A percentile compares a stretch with the other conserved stretches of the same genome.
These are phyloP conservation scores for Rhadina sibilatrix DNA, from an alignment of 2,113 vertebrate species.

Conservation along the genomic window DNA sequence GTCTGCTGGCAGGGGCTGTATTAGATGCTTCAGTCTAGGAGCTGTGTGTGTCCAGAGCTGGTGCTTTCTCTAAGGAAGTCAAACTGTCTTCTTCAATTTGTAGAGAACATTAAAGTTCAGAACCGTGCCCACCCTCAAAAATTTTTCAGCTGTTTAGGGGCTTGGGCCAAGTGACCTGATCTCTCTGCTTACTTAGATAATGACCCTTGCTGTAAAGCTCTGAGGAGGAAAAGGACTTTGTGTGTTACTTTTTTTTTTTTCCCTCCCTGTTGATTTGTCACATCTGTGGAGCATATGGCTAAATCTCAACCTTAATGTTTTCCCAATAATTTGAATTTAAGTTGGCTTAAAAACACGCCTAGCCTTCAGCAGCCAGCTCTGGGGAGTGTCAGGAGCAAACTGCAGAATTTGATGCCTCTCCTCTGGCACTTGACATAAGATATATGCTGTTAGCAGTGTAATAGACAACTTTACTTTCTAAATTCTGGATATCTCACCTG, in stretches of 20 bases:
- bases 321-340: background rate
- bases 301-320: background rate
- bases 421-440: background rate
- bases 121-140: background rate
- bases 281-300: background rate
- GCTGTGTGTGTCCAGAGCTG: background rate
- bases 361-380: background rate
- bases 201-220: background rate
- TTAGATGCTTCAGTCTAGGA: accelerated
- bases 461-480: background rate
- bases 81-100: background rate
- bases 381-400: background rate
- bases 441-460: accelerated
- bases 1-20: background rate
- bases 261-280: background rate
- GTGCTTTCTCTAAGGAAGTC: background rate
- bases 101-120: background rate
- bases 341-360: background rate
- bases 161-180: background rate
- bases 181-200: background rate
- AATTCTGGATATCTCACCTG: background rate
- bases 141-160: background rate
- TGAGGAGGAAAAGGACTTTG: background rate
- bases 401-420: background rate
- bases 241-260: background rate